Percentiles rank a stretch among this genome's conserved stretches.
Evolutionary conservation across 2,888 invertebrate species (phyloP).

Genomic region (Epirrita christyi): DNA sequence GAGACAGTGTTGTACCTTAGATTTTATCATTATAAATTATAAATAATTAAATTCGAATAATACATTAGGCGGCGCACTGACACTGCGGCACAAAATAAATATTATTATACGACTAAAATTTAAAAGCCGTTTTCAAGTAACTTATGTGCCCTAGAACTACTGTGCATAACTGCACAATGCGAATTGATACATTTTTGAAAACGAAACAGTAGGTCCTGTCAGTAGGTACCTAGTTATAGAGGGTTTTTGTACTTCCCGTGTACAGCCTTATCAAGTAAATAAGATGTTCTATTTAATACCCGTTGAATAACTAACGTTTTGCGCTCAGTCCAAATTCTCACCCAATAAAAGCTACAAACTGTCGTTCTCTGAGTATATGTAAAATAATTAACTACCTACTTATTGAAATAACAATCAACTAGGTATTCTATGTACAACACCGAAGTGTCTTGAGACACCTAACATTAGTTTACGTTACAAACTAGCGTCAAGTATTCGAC

Average conservation of each 20-base stretch:
- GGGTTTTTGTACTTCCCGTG: conserved; percentile 46
- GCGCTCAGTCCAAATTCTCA: conserved; percentile 67
- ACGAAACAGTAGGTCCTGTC: conserved; percentile 21
- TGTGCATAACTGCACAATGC: conserved; percentile 8
- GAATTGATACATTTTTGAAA: conserved; percentile 5
- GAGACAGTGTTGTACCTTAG: conserved; percentile 38
- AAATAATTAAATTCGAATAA: conserved; percentile 44
- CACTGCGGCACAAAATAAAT: conserved; percentile 50
- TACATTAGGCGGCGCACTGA: conserved; percentile 35
- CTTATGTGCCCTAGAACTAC: conserved; percentile 13
- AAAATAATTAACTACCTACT: conserved; percentile 28
- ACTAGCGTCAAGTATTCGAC: conserved; percentile 12
- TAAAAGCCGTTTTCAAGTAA: conserved; percentile 39
- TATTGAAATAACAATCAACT: conserved; percentile 46
- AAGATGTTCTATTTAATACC: conserved; percentile 39
- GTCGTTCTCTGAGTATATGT: conserved; percentile 33
- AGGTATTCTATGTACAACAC: conserved; percentile 67
- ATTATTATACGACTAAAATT: conserved; percentile 43
- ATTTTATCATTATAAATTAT: conserved; percentile 28
- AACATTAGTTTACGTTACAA: conserved; percentile 43
- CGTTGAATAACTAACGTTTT: conserved; percentile 48
- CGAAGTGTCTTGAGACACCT: conserved; percentile 53
- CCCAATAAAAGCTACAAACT: conserved; percentile 44
- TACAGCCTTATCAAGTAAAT: conserved; percentile 39
- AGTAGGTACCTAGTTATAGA: conserved; percentile 20